Evolutionary conservation across 2,113 vertebrate species (phyloP), one percentile per base, ranked within the genome.

Genomic region (Hypocryptadius cinnamomeus): DNA sequence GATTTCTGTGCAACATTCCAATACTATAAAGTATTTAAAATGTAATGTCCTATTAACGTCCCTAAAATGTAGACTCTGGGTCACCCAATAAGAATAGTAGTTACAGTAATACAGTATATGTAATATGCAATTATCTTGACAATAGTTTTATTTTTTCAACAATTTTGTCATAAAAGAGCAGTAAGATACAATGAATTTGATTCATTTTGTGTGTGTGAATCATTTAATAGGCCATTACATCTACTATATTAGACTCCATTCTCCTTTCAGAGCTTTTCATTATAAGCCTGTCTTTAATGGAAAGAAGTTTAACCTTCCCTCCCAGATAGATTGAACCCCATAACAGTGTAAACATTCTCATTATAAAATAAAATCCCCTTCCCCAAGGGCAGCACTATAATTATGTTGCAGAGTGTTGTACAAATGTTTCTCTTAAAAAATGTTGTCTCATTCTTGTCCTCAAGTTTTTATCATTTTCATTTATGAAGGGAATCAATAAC

Each of bases 311-410:
- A 98, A 98, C 98, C 97, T 98, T 98, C 97, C 96, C 98, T 98
- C 98, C 97, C 97, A 98, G 97, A 98, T 97, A 98, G 97, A 98
- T 98, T 98, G 97, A 98, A 98, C 98, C 97, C 97, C 96, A 97
- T 98, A 98, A 97, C 97, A 97, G 97, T 98, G 98, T 98, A 98
- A 98, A 98, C 98, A 98, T 98, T 98, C 98, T 98, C 98, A 98
- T 98, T 98, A 98, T 98, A 98, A 98, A 98, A 98, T 98, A 98
- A 98, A 98, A 98, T 98, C 97, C 98, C 98, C 97, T 98, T 98
- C 98, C 98, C 98, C 98, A 98, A 98, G 98, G 98, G 98, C 98
- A 98, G 96, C 92, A 93, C 97, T 96, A 96, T 98, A 98, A 98
- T 98, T 98, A 98, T 96, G 97, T 97, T 97, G 97, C 96, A 87